These are phyloP conservation scores for Anomalospiza imberbis DNA, from an alignment of 2,797 vertebrate genomes.

Conservation along the genomic window DNA sequence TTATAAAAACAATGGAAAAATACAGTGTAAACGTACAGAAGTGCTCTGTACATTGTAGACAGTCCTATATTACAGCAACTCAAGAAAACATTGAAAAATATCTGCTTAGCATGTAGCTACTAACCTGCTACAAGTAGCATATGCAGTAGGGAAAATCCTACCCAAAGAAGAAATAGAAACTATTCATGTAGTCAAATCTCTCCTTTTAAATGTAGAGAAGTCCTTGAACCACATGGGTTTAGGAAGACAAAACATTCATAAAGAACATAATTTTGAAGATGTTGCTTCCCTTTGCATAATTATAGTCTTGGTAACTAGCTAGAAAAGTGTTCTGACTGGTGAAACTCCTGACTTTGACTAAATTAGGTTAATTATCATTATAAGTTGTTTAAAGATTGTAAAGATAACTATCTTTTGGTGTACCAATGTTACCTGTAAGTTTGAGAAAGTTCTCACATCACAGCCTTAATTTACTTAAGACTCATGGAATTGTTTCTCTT, in stretches of 20 bases:
- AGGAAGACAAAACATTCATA: constrained; percentile 41
- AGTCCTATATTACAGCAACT: background rate
- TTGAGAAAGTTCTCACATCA: constrained; percentile 38
- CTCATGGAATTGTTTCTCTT: background rate
- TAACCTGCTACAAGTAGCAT: background rate
- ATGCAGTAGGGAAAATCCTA: constrained; percentile 2
- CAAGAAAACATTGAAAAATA: background rate
- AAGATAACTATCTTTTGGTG: constrained; percentile 20
- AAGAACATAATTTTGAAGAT: background rate
- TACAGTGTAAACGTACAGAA: background rate
- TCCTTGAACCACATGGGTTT: background rate
- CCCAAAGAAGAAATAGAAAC: background rate
- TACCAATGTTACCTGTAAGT: background rate
- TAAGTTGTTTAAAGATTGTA: constrained; percentile 1
- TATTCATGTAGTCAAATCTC: constrained; percentile 11
- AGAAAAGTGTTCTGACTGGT: constrained; percentile 20
- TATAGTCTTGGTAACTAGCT: background rate
- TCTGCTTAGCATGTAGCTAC: background rate
- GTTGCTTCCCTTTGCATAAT: constrained; percentile 12
- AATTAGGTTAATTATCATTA: constrained; percentile 19
- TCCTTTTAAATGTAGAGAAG: background rate
- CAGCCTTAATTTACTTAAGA: background rate
- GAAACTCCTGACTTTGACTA: background rate
- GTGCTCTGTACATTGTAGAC: background rate
- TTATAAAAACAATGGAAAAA: background rate